phyloP scores from a whole-genome alignment of 2,113 vertebrate genomes.

The Motacilla tschutschensis region DNA sequence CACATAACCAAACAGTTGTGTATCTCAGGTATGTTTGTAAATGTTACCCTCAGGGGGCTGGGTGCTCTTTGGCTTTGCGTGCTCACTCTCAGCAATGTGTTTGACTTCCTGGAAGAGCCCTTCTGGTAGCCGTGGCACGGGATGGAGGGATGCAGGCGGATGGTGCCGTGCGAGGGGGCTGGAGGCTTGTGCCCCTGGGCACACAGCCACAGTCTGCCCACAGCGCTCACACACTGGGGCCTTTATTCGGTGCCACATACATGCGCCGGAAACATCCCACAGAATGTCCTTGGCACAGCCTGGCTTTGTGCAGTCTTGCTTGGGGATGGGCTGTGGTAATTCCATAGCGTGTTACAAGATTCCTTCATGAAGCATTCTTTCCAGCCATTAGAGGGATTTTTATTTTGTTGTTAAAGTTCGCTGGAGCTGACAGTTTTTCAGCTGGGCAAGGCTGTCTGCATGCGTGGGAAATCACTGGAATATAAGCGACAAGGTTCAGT shows the following conservation, averaged over 20 bases:
- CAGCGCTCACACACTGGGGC: not conserved
- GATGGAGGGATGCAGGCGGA: not conserved
- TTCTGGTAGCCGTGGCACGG: not conserved
- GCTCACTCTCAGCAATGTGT: not conserved
- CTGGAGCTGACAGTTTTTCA: not conserved
- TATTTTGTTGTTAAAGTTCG: not conserved
- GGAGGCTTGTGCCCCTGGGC: not conserved
- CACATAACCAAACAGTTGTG: not conserved
- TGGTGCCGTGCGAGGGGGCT: rapidly evolving
- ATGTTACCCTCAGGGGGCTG: too few species aligned
- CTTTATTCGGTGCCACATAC: not conserved
- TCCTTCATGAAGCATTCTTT: constrained; percentile 39
- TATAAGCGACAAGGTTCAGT: not conserved
- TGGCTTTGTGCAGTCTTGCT: not conserved
- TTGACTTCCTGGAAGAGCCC: not conserved
- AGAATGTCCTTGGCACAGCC: constrained; percentile 53
- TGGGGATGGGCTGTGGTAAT: constrained; percentile 18
- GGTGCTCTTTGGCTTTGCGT: not conserved
- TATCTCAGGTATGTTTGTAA: not conserved
- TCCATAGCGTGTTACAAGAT: not conserved
- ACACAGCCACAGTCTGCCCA: rapidly evolving
- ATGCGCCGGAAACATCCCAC: not conserved
- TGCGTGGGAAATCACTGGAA: not conserved
- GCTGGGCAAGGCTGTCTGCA: not conserved
- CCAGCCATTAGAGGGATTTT: constrained; percentile 22